These are phyloP conservation scores for Cynodonichthys magdalenae DNA, from an alignment of 2,797 vertebrate genomes.

Conservation along the genomic window DNA sequence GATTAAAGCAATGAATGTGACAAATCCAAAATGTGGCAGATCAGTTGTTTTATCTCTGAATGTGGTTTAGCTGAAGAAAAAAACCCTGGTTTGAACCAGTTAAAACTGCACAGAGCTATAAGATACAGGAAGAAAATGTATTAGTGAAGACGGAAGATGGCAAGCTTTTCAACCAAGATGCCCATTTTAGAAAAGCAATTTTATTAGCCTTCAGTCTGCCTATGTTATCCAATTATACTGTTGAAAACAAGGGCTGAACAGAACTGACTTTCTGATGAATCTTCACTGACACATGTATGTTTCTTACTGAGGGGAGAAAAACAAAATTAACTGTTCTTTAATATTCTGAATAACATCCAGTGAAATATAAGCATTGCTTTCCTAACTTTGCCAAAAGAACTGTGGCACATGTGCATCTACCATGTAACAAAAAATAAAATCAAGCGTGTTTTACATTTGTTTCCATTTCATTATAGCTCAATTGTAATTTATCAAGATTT, in stretches of 20 bases:
- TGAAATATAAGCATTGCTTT: too few relatives aligned
- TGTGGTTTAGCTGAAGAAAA: constrained; percentile 19
- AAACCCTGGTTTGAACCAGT: neutral
- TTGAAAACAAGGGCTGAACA: constrained; percentile 4
- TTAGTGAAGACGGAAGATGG: neutral
- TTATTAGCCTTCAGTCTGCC: neutral
- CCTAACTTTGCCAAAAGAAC: too few relatives aligned
- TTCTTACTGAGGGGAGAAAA: too few relatives aligned
- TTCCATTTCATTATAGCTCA: neutral
- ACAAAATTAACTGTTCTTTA: too few relatives aligned
- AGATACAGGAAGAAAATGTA: neutral
- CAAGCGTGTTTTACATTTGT: constrained; percentile 5
- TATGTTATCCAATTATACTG: neutral
- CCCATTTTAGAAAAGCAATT: too few relatives aligned
- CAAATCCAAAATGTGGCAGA: constrained; percentile 14
- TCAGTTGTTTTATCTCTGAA: constrained; percentile 5
- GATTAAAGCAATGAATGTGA: constrained; percentile 26
- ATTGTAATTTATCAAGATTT: neutral
- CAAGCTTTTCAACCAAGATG: neutral
- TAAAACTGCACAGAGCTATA: neutral
- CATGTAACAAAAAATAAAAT: constrained; percentile 3
- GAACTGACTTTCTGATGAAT: too few relatives aligned
- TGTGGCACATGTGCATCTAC: too few relatives aligned
- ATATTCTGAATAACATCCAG: too few relatives aligned
- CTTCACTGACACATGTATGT: too few relatives aligned